Percentiles rank a stretch among this genome's conserved stretches.
These are phyloP conservation scores for Acrobasis consociella DNA, from an alignment of 2,888 invertebrate genomes.

Conservation along the genomic window DNA sequence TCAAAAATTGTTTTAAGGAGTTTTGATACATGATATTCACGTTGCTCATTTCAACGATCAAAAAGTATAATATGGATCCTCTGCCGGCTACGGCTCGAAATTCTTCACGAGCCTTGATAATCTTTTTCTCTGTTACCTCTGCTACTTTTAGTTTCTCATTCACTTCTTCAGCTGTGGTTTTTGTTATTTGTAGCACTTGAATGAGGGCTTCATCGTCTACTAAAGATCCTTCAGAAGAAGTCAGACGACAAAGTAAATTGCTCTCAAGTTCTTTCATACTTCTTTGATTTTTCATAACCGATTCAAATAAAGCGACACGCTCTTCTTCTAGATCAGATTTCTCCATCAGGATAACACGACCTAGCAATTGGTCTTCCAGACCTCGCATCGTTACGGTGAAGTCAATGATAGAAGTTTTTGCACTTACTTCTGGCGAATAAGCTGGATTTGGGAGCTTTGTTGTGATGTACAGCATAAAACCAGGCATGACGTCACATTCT, in stretches of 20 bases:
- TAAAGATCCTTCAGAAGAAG: conserved; percentile 95
- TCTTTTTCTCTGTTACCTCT: conserved; percentile 96
- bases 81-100: conserved; percentile 97
- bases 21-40: conserved; percentile 99
- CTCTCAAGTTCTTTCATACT: conserved; percentile 98
- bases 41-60: conserved; percentile 98
- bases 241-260: conserved; percentile 94
- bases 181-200: conserved; percentile 92
- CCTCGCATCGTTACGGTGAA: conserved; percentile 99
- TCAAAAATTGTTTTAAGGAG: conserved; percentile 96
- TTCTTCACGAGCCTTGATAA: conserved; percentile 96
- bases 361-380: conserved; percentile 96
- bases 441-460: conserved; percentile 98
- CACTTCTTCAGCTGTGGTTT: conserved; percentile 96
- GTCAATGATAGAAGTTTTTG: conserved; percentile 98
- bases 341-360: conserved; percentile 97
- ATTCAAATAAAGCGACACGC: conserved; percentile 95
- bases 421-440: conserved; percentile 98
- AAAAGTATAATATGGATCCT: conserved; percentile 96
- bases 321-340: conserved; percentile 98
- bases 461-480: conserved; percentile 97
- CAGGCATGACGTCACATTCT: conserved; percentile 98
- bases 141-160: conserved; percentile 96
- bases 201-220: conserved; percentile 98
- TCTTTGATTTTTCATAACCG: conserved; percentile 97